phyloP scores from a whole-genome alignment of 2,797 vertebrate species.

The Hapalemur alaotrensis region DNA sequence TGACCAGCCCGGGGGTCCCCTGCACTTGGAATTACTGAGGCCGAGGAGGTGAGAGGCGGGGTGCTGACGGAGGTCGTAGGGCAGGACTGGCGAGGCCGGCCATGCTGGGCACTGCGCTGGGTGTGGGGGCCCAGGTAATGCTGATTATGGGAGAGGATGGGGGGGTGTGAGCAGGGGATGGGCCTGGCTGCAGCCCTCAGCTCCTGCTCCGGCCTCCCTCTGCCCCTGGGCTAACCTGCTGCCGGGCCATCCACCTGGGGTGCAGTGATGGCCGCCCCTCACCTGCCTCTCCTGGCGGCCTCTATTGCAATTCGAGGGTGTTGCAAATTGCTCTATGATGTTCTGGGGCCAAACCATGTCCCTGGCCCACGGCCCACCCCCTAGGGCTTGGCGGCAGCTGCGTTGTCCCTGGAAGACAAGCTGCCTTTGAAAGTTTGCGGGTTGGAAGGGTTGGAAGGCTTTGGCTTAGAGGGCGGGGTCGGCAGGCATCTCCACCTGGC shows the following conservation, averaged over 20 bases:
- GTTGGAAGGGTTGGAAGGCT: not conserved
- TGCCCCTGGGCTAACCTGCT: not conserved
- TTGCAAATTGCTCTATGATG: conserved; percentile 27
- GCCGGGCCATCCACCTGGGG: not conserved
- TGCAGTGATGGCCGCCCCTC: not conserved
- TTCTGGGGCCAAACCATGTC: conserved; percentile 69
- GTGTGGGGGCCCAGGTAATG: fast-evolving
- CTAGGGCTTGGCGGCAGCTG: not conserved
- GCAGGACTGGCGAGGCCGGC: fast-evolving
- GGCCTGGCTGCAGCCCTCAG: not conserved
- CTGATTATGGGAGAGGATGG: fast-evolving
- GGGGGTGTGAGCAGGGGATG: no score
- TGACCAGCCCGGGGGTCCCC: fast-evolving
- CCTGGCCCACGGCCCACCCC: conserved; percentile 47
- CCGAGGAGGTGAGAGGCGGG: not conserved
- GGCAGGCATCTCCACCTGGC: not conserved
- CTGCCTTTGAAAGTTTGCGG: not conserved
- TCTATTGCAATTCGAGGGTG: not conserved
- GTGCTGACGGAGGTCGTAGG: not conserved
- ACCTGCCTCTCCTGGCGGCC: conserved; percentile 16
- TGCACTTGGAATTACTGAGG: fast-evolving
- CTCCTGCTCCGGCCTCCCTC: not conserved
- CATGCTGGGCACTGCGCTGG: not conserved
- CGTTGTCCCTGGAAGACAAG: conserved; percentile 50
- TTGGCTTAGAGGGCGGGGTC: not conserved